phyloP scores from a whole-genome alignment of 2,888 invertebrate genomes.

The Leptogaster cylindrica region DNA sequence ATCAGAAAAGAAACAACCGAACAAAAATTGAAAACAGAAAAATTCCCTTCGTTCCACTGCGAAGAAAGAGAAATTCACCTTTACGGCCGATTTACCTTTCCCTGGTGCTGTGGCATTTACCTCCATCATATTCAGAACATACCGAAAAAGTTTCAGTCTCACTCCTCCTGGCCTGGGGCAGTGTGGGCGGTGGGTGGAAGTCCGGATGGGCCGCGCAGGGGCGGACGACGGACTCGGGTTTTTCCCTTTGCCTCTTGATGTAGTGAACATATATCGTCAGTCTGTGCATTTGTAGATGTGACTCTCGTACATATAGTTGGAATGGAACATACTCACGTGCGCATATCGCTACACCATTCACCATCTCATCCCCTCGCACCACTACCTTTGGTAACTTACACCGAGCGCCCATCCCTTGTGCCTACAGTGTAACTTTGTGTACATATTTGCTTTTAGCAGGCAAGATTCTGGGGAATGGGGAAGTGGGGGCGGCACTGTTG shows the following conservation, averaged over 20 bases:
- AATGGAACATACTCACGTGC: constrained; percentile 26
- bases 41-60: constrained; percentile 28
- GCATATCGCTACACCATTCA: constrained; percentile 29
- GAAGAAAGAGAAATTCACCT: constrained; percentile 45
- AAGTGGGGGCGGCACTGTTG: neutral
- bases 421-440: constrained; percentile 43
- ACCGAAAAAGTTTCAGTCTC: constrained; percentile 31
- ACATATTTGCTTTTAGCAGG: constrained; percentile 44
- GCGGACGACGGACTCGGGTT: neutral
- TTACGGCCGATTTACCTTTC: constrained; percentile 47
- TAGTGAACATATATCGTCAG: neutral
- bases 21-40: constrained; percentile 41
- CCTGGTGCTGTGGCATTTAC: constrained; percentile 41
- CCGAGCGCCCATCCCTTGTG: neutral
- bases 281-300: constrained; percentile 6
- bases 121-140: constrained; percentile 41
- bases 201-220: constrained; percentile 1
- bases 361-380: neutral
- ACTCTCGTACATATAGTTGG: constrained; percentile 5
- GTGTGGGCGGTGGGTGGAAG: constrained; percentile 27
- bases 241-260: neutral
- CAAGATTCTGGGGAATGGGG: constrained; percentile 4
- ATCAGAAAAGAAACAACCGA: constrained; percentile 33
- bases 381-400: neutral
- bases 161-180: neutral